Conservation (phyloP, 2,797 vertebrate species). For the Chlorospingus semifuscus region DNA sequence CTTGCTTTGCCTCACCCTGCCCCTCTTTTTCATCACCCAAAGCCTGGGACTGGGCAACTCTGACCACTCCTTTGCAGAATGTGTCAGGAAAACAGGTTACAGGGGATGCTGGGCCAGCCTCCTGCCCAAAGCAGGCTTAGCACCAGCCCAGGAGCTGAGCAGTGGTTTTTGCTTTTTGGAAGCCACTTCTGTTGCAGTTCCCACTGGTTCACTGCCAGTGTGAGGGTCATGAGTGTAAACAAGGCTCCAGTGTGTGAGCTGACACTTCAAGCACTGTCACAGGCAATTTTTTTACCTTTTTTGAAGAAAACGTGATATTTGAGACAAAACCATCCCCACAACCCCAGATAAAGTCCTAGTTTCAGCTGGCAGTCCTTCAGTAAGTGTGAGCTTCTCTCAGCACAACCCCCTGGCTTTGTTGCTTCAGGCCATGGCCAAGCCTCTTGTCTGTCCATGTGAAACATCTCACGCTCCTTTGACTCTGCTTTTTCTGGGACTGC, state of each 20-base stretch:
- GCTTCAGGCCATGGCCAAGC: not conserved
- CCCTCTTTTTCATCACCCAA: not conserved
- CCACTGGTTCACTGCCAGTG: not conserved
- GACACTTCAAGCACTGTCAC: not conserved
- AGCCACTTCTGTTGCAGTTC: not conserved
- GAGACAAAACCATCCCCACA: not conserved
- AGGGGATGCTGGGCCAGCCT: not conserved
- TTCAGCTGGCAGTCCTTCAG: not conserved
- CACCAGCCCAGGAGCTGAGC: not conserved
- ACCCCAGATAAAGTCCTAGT: not conserved
- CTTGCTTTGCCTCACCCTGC: no score
- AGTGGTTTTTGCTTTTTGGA: not conserved
- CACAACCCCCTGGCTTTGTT: not conserved
- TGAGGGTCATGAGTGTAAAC: fast-evolving
- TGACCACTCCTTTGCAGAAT: fast-evolving
- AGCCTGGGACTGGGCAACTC: not conserved
- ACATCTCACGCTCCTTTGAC: not conserved
- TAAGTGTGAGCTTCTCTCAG: not conserved
- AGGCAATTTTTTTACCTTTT: not conserved
- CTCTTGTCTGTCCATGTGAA: not conserved
- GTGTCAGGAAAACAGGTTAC: not conserved
- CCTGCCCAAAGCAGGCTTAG: not conserved
- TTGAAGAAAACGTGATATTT: not conserved
- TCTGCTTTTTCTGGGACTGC: not conserved
- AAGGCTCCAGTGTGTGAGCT: not conserved